These are phyloP conservation scores for Macrosteles quadrilineatus DNA, from an alignment of 1,140 invertebrate genomes.

Conservation along the genomic window DNA sequence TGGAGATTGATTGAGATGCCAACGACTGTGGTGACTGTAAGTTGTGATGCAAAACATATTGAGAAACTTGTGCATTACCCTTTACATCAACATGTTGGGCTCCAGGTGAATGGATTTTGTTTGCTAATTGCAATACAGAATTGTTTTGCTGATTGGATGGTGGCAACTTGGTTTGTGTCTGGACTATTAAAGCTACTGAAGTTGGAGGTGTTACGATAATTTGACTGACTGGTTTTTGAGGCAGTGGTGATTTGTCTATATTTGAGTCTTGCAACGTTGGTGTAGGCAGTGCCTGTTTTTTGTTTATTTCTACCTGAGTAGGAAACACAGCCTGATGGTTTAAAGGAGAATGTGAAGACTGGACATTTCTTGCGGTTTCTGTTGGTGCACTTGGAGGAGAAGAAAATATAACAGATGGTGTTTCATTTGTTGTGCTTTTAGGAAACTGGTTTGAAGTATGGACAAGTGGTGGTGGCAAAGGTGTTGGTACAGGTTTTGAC, in stretches of 20 bases:
- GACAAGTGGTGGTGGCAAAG: constrained; percentile 19
- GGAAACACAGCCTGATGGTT: not conserved
- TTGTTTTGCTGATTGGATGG: not conserved
- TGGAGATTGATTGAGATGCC: not conserved
- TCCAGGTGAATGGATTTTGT: constrained; percentile 2
- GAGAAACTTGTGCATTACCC: not conserved
- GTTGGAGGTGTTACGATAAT: constrained; percentile 6
- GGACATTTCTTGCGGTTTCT: not conserved
- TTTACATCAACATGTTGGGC: not conserved
- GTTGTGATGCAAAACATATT: constrained; percentile 5
- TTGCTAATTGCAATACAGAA: constrained; percentile 2
- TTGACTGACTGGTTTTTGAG: not conserved
- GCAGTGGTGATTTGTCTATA: not conserved
- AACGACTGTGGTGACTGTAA: not conserved
- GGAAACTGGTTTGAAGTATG: not conserved
- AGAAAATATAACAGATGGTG: not conserved
- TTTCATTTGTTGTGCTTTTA: not conserved
- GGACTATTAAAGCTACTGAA: constrained; percentile 12
- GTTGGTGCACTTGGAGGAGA: not conserved
- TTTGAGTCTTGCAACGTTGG: not conserved
- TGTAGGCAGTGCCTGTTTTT: not conserved
- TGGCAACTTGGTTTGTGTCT: not conserved
- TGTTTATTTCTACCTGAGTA: not conserved
- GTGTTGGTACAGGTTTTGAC: not conserved
- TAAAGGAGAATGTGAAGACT: not conserved